Base-by-base conservation (phyloP, 2,797 vertebrate species). In the Microchirus variegatus region DNA sequence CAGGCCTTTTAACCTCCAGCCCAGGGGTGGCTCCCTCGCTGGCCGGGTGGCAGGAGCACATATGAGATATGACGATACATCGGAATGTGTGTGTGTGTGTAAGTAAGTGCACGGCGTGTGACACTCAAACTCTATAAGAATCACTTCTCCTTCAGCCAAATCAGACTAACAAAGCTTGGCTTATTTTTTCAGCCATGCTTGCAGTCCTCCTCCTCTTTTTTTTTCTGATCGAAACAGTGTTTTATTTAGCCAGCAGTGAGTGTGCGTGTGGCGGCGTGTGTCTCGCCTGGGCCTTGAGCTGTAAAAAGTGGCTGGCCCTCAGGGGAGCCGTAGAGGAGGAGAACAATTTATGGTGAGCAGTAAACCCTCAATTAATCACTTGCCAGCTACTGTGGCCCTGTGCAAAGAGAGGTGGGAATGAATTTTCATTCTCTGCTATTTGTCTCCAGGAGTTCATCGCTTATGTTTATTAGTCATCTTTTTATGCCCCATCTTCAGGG, bases 351-450 rank as follows among this genome's bases (percentile, higher is more conserved):
- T 95, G 76, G 89, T 76, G 87, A 89, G 91, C 92, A 82, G 91
- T 95, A 94, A 96, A 93, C 94, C 95, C 93, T 90, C 90, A 88
- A 97, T 98, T 95, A 95, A 95, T 97, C 96, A 97, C 91, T 90
- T 91, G 93, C 93, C 84, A 91, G 81, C 87, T 83, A 78, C 52
- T 87, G 92, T 92, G 93, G 91, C 91, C 92, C 94, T 94, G 93
- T 94, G 92, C 88, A 89, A 93, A 93, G 93, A 95, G 89, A 94
- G 94, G 95, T 91, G 95, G 94, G 95, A 95, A 96, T 94, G 95
- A 94, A 95, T 96, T 95, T 94, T 94, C 94, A 94, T 95, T 94
- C 95, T 92, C 92, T 92, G 75, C 93, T 93, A 90, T 94, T 94
- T 80, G 90, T 95, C 93, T 94, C 90, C 89, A 58, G 70, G 93